A percentile compares a stretch with the other conserved stretches of the same genome.
Conservation (phyloP, 2,797 vertebrate genomes). For the Schizopygopsis pylzovi region DNA sequence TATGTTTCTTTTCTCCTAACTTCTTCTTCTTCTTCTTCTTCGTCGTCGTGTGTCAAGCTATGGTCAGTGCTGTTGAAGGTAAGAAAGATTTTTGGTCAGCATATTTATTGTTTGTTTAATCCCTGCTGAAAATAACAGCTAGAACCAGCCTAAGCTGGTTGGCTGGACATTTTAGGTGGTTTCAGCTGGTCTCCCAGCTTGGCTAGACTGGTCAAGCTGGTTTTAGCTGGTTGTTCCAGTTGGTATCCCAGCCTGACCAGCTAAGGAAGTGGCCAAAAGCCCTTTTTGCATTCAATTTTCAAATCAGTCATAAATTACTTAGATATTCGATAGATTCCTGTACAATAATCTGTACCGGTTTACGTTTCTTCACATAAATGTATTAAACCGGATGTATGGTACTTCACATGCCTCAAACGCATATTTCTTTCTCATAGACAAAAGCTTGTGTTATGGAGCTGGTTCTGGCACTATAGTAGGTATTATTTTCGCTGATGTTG, state of each 20-base stretch:
- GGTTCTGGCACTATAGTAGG: constrained; percentile 69
- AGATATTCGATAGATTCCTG: background rate
- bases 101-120: background rate
- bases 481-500: constrained; percentile 72
- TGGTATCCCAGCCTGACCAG: background rate
- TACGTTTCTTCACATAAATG: background rate
- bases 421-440: constrained; percentile 1
- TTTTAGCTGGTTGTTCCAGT: background rate
- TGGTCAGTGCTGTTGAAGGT: constrained; percentile 45
- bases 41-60: constrained; percentile 26
- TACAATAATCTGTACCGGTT: background rate
- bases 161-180: background rate
- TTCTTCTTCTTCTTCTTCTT: constrained; percentile 5
- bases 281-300: background rate
- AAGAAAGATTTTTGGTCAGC: background rate
- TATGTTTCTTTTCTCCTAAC: background rate
- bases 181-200: too few species aligned
- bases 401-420: background rate
- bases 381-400: background rate
- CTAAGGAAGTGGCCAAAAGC: background rate
- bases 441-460: background rate
- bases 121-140: background rate
- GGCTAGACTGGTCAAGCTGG: too few species aligned
- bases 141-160: background rate
- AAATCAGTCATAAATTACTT: background rate